Base-by-base conservation (phyloP, 2,113 vertebrate species). In the Coryphaenoides rupestris region DNA sequence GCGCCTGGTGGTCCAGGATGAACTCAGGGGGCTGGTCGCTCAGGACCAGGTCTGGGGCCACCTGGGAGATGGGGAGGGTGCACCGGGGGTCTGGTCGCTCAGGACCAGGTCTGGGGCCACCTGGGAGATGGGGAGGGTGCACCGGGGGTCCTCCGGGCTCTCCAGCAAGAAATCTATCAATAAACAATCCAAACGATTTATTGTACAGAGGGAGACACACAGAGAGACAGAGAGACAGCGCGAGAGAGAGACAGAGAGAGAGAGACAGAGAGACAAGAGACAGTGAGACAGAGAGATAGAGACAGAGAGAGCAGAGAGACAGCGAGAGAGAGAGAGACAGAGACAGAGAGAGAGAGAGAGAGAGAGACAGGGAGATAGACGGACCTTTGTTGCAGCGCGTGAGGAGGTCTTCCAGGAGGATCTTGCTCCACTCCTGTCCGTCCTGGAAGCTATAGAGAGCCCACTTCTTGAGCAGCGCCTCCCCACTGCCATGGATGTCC, bases 401-500 rank as follows among this genome's bases (percentile, higher is more conserved):
- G 24, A 95, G 91, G n/a, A 99, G 90, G 45, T 98, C 94, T 75
- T 98, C 95, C 15, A 99, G 89, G 19, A 94, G 84, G 60, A 98
- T 94, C 89, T 89, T 94, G 65, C 87, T 89, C 78, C 92, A 90
- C 46, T 95, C 92, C 80, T 93, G 92, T 0, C 88, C 90, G 64
- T 98, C 95, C 13, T 92, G 88, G 69, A 94, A 96, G 87, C 96
- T 98, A 85, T 93, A 98, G 9, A 96, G 74, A 16, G 89, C 97
- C 96, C 96, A 99, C 73, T 92, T 98, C 89, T 98, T 98, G 75
- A 99, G 81, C 60, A 99, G 87, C 1, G 94, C 93, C 85, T 95
- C 96, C 2, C 96, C 94, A 72, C 92, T 93, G 50, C 95, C 96
- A 69, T 93, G 95, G 53, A 98, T 83, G 83, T 98, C 96, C 1